Conservation (phyloP, 2,888 invertebrate species). For the Xylota sylvarum region DNA sequence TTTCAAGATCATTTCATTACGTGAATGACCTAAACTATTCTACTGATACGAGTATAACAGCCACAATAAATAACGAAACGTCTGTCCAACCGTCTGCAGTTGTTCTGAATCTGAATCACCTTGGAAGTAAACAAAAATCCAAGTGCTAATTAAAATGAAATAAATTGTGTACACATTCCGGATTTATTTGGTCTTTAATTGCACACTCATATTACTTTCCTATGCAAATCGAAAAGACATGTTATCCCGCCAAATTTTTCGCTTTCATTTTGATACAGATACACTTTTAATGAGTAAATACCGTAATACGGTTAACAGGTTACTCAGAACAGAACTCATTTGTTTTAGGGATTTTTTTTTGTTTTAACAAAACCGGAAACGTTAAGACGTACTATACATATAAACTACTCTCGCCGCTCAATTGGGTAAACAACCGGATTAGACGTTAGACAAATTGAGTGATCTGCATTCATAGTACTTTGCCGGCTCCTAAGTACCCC, state of each 20-base stretch:
- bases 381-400: background rate
- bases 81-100: background rate
- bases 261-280: background rate
- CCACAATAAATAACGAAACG: slow-evolving; percentile 6
- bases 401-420: background rate
- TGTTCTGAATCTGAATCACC: slow-evolving; percentile 5
- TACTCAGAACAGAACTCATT: background rate
- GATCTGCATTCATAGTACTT: slow-evolving; percentile 40
- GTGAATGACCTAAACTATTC: no score
- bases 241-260: no score
- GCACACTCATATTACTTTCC: slow-evolving; percentile 4
- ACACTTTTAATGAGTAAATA: background rate
- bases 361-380: slow-evolving; percentile 18
- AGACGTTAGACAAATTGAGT: slow-evolving; percentile 48
- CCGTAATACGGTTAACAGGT: background rate
- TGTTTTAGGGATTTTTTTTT: background rate
- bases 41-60: no score
- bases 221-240: slow-evolving; percentile 18
- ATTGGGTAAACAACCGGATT: slow-evolving; percentile 50
- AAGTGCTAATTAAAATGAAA: slow-evolving; percentile 36
- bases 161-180: slow-evolving; percentile 22
- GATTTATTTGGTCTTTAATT: slow-evolving; percentile 47
- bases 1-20: slow-evolving; percentile 8
- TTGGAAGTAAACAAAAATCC: slow-evolving; percentile 5
- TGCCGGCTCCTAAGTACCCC: slow-evolving; percentile 1